Evolutionary conservation across 2,113 vertebrate genomes (phyloP).

Genomic region (Rhinopomastus cyanomelas): DNA sequence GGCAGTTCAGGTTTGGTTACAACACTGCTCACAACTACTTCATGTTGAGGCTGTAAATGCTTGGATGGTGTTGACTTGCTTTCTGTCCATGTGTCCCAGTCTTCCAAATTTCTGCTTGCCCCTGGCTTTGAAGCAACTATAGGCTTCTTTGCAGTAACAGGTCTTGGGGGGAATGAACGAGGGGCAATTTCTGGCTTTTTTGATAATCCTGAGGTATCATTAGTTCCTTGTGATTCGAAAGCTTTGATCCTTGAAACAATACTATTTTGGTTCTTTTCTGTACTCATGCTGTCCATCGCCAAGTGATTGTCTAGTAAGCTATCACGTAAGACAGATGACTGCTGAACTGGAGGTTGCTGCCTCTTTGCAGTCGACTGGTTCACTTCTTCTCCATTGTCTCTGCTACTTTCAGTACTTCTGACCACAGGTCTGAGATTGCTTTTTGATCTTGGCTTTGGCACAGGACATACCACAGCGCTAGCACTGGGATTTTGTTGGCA

Average conservation of each 20-base stretch:
- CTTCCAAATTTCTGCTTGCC: conserved; percentile 68
- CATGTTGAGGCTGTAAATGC: conserved; percentile 56
- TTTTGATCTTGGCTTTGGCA: conserved; percentile 90
- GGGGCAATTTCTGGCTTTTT: conserved; percentile 80
- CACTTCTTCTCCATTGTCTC: conserved; percentile 51
- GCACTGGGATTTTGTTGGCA: conserved; percentile 63
- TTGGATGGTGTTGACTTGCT: conserved; percentile 50
- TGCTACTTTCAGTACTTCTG: conserved; percentile 72
- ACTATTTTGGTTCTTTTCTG: conserved; percentile 78
- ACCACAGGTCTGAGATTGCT: conserved; percentile 71
- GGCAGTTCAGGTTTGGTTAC: conserved; percentile 80
- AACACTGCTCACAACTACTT: conserved; percentile 38
- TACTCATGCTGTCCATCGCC: conserved; percentile 77
- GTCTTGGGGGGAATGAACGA: conserved; percentile 73
- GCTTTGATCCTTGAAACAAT: conserved; percentile 88
- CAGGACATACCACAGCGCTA: conserved; percentile 75
- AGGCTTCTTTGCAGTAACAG: conserved; percentile 82
- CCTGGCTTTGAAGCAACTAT: conserved; percentile 75
- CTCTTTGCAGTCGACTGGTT: background rate
- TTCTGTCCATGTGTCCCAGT: conserved; percentile 67
- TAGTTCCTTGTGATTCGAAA: conserved; percentile 82
- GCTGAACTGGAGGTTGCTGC: conserved; percentile 50
- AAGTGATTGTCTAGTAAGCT: conserved; percentile 62
- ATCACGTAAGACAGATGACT: conserved; percentile 73
- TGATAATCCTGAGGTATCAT: conserved; percentile 67